Conservation (phyloP, 2,113 vertebrate species). For the Gasterosteus aculeatus region DNA sequence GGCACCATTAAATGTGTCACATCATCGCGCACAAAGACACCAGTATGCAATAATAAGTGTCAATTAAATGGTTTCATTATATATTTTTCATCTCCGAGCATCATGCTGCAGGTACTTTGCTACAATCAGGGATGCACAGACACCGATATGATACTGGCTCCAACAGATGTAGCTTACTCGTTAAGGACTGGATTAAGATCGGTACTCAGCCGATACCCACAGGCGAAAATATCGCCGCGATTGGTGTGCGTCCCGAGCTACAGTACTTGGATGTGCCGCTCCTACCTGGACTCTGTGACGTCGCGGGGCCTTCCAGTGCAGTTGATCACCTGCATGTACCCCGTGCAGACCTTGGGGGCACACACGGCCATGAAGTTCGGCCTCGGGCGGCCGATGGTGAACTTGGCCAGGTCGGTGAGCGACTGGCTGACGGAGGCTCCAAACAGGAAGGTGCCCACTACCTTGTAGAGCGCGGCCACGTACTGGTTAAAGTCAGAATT, state of each 20-base stretch:
- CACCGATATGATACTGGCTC: background rate
- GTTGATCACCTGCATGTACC: slow-evolving; percentile 81
- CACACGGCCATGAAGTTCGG: slow-evolving; percentile 94
- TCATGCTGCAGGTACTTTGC: background rate
- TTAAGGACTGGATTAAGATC: too few species aligned
- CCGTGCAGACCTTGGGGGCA: slow-evolving; percentile 85
- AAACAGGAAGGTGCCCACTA: slow-evolving; percentile 89
- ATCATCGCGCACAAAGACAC: background rate
- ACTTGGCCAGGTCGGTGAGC: slow-evolving; percentile 94
- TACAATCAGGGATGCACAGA: background rate
- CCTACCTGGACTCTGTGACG: slow-evolving; percentile 91
- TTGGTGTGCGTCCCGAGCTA: too few species aligned
- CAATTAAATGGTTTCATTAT: background rate
- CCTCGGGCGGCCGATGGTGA: slow-evolving; percentile 90
- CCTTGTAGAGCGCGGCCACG: slow-evolving; percentile 89
- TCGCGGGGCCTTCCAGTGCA: slow-evolving; percentile 84
- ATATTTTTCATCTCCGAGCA: background rate
- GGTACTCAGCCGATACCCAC: too few species aligned
- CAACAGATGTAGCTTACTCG: background rate
- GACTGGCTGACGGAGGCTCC: slow-evolving; percentile 88
- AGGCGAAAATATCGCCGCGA: too few species aligned
- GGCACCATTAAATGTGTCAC: background rate
- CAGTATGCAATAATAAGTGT: background rate
- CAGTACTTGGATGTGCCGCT: background rate
- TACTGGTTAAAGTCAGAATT: slow-evolving; percentile 93